Evolutionary conservation across 2,888 invertebrate genomes (phyloP).

Genomic region (Mythimna albipuncta): DNA sequence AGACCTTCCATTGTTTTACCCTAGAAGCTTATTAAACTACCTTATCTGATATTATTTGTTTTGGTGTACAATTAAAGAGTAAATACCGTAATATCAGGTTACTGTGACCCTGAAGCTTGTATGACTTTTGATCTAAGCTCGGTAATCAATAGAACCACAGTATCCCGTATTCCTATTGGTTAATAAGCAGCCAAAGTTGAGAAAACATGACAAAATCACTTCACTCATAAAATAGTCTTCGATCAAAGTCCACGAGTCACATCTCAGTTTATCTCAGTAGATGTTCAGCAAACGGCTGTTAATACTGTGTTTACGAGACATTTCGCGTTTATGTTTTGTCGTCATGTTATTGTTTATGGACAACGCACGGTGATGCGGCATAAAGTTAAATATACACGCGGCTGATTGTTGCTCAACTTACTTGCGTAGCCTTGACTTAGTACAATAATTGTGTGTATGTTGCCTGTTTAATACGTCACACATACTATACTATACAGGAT

Average conservation of each 20-base stretch:
- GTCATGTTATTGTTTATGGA: slow-evolving; percentile 34
- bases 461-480: too few species aligned
- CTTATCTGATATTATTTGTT: too few species aligned
- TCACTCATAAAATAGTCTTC: not conserved
- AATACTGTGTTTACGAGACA: slow-evolving; percentile 33
- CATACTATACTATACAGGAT: too few species aligned
- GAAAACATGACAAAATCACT: not conserved
- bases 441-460: too few species aligned
- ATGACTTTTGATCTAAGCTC: too few species aligned
- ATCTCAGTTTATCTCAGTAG: slow-evolving; percentile 28
- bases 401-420: slow-evolving; percentile 12
- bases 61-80: too few species aligned
- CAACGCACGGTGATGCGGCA: slow-evolving; percentile 9
- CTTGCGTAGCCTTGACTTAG: slow-evolving; percentile 22
- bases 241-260: slow-evolving; percentile 6
- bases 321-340: slow-evolving; percentile 11
- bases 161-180: too few species aligned
- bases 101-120: too few species aligned
- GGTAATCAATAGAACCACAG: too few species aligned
- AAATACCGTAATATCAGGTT: too few species aligned
- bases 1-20: too few species aligned
- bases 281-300: slow-evolving; percentile 17
- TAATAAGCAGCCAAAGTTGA: not conserved
- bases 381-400: slow-evolving; percentile 29
- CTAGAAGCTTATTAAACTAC: too few species aligned